Evolutionary conservation across 2,113 vertebrate species (phyloP).

Genomic region (Corythornis cristatus): DNA sequence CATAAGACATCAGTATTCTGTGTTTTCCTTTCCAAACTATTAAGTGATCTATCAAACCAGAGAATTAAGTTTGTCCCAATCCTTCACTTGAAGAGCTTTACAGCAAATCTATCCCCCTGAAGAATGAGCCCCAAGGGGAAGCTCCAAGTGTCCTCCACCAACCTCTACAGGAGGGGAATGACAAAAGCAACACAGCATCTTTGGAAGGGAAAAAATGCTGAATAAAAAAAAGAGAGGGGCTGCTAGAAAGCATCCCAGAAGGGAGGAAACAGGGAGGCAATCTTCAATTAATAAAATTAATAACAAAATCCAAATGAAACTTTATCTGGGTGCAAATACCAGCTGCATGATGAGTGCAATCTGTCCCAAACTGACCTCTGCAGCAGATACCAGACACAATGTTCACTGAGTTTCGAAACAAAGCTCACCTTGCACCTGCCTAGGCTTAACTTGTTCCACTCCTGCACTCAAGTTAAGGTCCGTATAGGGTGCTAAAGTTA

Average conservation of each 20-base stretch:
- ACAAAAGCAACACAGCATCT: neutral
- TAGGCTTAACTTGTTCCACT: slow-evolving; percentile 64
- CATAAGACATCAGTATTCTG: neutral
- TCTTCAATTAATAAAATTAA: neutral
- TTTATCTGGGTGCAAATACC: neutral
- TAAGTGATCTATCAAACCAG: neutral
- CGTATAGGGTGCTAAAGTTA: slow-evolving; percentile 60
- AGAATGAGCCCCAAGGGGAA: neutral
- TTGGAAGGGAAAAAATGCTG: neutral
- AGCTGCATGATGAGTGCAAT: neutral
- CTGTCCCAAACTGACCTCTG: slow-evolving; percentile 37
- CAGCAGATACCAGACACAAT: slow-evolving; percentile 8
- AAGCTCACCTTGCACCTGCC: slow-evolving; percentile 63
- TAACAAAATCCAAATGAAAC: neutral
- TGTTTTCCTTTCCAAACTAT: slow-evolving; percentile 17
- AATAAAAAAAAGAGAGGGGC: neutral
- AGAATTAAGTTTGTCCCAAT: neutral
- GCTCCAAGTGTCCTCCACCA: neutral
- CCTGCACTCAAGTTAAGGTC: slow-evolving; percentile 67
- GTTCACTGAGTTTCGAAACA: slow-evolving; percentile 26
- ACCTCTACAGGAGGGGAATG: neutral
- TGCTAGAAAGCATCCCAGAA: neutral
- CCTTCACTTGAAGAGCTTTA: neutral
- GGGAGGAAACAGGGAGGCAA: neutral
- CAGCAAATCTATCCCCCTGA: neutral